These are phyloP conservation scores for Penaeus chinensis DNA, from an alignment of 1,140 invertebrate genomes.

Conservation along the genomic window DNA sequence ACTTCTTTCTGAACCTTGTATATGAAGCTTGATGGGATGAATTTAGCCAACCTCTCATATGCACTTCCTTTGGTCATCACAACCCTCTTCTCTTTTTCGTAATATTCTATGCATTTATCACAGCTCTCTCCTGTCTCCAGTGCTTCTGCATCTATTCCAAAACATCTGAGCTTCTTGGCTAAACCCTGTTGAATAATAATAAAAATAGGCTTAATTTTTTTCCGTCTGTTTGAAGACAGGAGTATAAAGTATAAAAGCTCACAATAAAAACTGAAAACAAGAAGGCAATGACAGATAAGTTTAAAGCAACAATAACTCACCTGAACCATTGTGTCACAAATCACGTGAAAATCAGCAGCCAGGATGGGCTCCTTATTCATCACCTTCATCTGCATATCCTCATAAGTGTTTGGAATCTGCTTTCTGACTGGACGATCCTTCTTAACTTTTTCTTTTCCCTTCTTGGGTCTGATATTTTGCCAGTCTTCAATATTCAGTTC, in stretches of 20 bases:
- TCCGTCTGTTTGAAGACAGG: background rate
- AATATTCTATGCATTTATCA: slow-evolving; percentile 36
- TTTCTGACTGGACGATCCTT: background rate
- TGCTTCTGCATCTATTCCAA: slow-evolving; percentile 40
- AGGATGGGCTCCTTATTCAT: slow-evolving; percentile 8
- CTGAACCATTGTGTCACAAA: slow-evolving; percentile 55
- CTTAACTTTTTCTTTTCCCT: slow-evolving; percentile 26
- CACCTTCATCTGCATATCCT: background rate
- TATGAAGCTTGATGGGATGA: slow-evolving; percentile 22
- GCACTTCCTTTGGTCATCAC: slow-evolving; percentile 33
- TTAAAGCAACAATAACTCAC: slow-evolving; percentile 16
- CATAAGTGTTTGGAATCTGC: background rate
- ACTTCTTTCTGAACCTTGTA: slow-evolving; percentile 42
- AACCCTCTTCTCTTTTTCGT: slow-evolving; percentile 31
- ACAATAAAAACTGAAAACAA: background rate
- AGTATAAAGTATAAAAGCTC: background rate
- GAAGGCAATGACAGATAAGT: background rate
- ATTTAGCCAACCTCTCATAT: slow-evolving; percentile 26
- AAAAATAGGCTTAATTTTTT: background rate
- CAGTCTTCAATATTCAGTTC: slow-evolving; percentile 27
- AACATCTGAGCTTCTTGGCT: slow-evolving; percentile 43
- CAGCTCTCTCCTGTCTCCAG: slow-evolving; percentile 37
- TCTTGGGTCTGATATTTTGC: slow-evolving; percentile 15
- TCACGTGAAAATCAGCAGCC: slow-evolving; percentile 36
- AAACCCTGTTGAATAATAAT: slow-evolving; percentile 20